A percentile compares a stretch with the other conserved stretches of the same genome.
phyloP scores from a whole-genome alignment of 2,888 invertebrate genomes.

The Syritta pipiens region DNA sequence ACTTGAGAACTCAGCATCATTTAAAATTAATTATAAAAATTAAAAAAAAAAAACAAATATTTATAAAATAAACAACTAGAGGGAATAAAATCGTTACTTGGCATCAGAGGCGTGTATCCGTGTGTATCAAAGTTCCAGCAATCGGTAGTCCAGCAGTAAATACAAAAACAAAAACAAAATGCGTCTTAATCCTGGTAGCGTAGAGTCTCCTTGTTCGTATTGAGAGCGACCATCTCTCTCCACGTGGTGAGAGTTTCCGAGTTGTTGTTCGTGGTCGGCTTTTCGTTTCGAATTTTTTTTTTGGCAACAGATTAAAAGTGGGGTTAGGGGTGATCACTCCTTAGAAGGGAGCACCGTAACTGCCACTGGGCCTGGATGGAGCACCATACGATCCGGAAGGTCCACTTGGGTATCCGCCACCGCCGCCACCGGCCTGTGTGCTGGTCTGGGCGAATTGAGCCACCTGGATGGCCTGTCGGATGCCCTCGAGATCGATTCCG shows the following conservation, averaged over 20 bases:
- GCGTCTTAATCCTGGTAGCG: conserved; percentile 40
- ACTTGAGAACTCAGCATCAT: conserved; percentile 60
- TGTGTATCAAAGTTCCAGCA: conserved; percentile 55
- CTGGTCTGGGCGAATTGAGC: conserved; percentile 89
- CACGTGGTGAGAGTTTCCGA: conserved; percentile 32
- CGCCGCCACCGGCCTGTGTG: conserved; percentile 80
- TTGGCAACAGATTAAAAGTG: conserved; percentile 50
- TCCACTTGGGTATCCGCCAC: conserved; percentile 79
- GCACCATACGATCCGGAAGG: conserved; percentile 82
- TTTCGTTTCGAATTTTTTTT: conserved; percentile 16
- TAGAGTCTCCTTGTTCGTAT: conserved; percentile 48
- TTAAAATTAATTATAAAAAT: conserved; percentile 29
- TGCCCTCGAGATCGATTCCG: conserved; percentile 91
- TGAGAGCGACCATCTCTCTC: conserved; percentile 18
- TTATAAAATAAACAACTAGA: conserved; percentile 68
- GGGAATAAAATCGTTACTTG: conserved; percentile 70
- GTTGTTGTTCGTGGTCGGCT: conserved; percentile 25
- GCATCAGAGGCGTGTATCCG: conserved; percentile 68
- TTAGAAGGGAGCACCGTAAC: conserved; percentile 83
- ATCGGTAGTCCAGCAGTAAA: conserved; percentile 59
- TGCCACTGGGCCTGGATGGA: conserved; percentile 84
- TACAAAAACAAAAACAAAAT: conserved; percentile 1
- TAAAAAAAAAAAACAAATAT: conserved; percentile 45
- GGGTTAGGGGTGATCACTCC: conserved; percentile 5
- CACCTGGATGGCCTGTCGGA: conserved; percentile 92